phyloP scores from a whole-genome alignment of 2,888 invertebrate genomes.

The Limnephilus marmoratus region DNA sequence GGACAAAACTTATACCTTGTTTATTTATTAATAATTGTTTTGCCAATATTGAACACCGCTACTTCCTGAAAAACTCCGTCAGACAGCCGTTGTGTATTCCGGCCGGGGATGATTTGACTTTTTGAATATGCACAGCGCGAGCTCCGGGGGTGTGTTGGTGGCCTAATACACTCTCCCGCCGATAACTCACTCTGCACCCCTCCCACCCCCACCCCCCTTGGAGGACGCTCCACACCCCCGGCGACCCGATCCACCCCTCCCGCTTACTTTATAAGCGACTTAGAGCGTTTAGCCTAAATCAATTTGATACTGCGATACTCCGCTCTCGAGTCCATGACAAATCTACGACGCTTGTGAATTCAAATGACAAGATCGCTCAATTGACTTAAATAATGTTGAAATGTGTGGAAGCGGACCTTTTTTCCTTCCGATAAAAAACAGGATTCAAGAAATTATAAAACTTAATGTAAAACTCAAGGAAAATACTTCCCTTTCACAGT shows the following conservation, averaged over 20 bases:
- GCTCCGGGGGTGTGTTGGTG: slow-evolving; percentile 50
- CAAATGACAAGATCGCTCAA: slow-evolving; percentile 43
- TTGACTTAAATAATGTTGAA: slow-evolving; percentile 34
- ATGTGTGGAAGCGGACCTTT: neutral
- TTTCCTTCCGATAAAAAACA: neutral
- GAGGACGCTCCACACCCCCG: neutral
- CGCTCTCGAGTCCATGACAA: neutral
- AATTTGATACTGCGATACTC: slow-evolving; percentile 64
- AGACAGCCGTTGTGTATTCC: slow-evolving; percentile 56
- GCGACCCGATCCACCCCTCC: slow-evolving; percentile 41
- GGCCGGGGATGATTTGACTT: slow-evolving; percentile 65
- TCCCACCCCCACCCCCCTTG: neutral
- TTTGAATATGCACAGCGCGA: slow-evolving; percentile 66
- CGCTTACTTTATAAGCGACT: slow-evolving; percentile 65
- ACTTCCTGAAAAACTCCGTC: slow-evolving; percentile 33
- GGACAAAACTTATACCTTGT: too few species aligned
- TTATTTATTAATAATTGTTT: neutral
- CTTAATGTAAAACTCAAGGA: neutral
- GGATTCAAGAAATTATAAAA: neutral
- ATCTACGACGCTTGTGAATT: slow-evolving; percentile 50
- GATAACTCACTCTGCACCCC: slow-evolving; percentile 57
- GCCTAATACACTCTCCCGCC: slow-evolving; percentile 63
- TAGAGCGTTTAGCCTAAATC: slow-evolving; percentile 66
- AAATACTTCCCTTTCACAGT: neutral
- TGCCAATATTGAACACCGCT: slow-evolving; percentile 22